A percentile compares a stretch with the other conserved stretches of the same genome.
Evolutionary conservation across 2,797 vertebrate species (phyloP).

Genomic region (Enteromius unitaeniatus): DNA sequence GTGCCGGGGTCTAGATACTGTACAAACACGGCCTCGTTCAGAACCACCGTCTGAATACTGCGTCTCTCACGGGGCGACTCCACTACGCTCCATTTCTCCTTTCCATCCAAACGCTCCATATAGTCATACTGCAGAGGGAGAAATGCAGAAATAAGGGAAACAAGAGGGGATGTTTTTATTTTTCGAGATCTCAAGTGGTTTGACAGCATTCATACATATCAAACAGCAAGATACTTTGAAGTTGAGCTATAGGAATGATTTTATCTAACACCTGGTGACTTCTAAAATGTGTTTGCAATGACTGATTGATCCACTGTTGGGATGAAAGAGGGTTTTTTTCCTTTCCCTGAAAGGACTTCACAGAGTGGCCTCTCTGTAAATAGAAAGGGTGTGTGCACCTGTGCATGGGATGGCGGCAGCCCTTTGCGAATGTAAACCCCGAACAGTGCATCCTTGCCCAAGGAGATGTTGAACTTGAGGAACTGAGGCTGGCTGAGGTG

Average conservation of each 20-base stretch:
- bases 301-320: conserved; percentile 28
- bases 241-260: conserved; percentile 19
- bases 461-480: conserved; percentile 90
- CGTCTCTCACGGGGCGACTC: conserved; percentile 92
- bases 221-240: conserved; percentile 31
- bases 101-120: conserved; percentile 97
- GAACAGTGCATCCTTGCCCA: conserved; percentile 89
- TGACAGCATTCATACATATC: conserved; percentile 23
- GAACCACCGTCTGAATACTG: conserved; percentile 94
- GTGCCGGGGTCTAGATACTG: conserved; percentile 94
- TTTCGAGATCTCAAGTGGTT: conserved; percentile 9
- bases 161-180: not conserved
- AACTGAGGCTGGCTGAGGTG: conserved; percentile 88
- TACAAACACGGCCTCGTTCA: conserved; percentile 96
- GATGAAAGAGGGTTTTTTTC: conserved; percentile 10
- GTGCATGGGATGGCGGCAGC: conserved; percentile 84
- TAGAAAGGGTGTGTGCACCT: conserved; percentile 47
- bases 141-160: conserved; percentile 17
- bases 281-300: conserved; percentile 44
- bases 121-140: conserved; percentile 88
- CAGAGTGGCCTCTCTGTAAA: conserved; percentile 24
- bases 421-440: conserved; percentile 90
- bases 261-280: conserved; percentile 46
- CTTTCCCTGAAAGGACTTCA: conserved; percentile 21
- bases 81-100: conserved; percentile 98